These are phyloP conservation scores for Capreolus pygargus DNA, from an alignment of 2,113 vertebrate genomes.

Conservation along the genomic window DNA sequence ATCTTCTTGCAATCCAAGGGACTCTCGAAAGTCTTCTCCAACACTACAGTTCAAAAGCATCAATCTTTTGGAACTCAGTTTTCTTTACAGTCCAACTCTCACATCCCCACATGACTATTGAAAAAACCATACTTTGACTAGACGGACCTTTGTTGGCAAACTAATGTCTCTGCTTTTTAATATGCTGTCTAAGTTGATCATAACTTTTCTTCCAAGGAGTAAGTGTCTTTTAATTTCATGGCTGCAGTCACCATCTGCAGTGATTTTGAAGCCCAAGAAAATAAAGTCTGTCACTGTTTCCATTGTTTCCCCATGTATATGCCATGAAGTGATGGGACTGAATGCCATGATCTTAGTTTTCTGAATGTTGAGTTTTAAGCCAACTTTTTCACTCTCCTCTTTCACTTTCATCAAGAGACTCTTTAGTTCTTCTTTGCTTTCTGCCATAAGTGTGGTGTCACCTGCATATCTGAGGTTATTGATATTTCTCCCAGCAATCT, in stretches of 20 bases:
- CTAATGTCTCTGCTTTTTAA: neutral
- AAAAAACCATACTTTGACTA: neutral
- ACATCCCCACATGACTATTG: neutral
- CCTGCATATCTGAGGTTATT: neutral
- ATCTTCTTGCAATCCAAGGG: neutral
- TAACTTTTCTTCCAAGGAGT: neutral
- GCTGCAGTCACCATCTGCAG: neutral
- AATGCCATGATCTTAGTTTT: neutral
- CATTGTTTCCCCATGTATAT: neutral
- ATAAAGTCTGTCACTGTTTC: neutral
- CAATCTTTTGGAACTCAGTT: neutral
- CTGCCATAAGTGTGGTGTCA: neutral
- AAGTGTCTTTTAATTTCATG: neutral
- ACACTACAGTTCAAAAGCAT: neutral
- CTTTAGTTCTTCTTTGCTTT: neutral
- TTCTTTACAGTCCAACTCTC: neutral
- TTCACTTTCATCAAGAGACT: neutral
- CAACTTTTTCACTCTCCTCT: neutral
- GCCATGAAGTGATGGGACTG: neutral
- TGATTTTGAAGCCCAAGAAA: neutral
- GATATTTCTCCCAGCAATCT: neutral
- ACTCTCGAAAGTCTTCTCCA: neutral
- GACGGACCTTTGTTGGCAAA: neutral
- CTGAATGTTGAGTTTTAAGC: neutral
- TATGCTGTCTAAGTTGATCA: neutral